Percentiles rank a stretch among this genome's conserved stretches.
These are phyloP conservation scores for Podarcis raffonei DNA, from an alignment of 2,113 vertebrate genomes.

Conservation along the genomic window DNA sequence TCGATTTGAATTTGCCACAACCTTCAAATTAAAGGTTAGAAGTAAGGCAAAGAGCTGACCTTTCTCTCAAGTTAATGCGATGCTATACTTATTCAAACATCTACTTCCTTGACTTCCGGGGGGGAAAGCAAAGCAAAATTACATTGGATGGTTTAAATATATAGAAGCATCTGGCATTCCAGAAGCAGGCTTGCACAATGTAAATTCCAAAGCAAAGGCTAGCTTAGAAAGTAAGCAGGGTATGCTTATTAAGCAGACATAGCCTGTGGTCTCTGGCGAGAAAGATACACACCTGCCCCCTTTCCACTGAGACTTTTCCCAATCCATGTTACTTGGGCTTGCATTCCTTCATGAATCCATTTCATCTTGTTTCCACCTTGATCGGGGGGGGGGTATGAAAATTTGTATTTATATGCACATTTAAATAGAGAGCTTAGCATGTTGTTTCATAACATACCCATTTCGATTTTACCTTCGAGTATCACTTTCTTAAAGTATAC, in stretches of 20 bases:
- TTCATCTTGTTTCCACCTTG: too few species aligned
- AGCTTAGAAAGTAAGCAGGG: neutral
- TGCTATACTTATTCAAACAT: conserved; percentile 11
- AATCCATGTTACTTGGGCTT: too few species aligned
- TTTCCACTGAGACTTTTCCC: neutral
- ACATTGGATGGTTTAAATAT: neutral
- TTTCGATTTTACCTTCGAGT: too few species aligned
- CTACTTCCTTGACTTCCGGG: neutral
- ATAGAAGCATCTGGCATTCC: neutral
- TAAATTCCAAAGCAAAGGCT: neutral
- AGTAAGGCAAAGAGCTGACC: neutral
- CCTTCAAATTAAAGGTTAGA: conserved; percentile 16
- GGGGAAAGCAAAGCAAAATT: neutral
- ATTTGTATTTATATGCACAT: too few species aligned
- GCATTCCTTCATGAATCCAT: too few species aligned
- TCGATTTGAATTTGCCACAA: neutral
- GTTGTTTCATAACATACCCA: too few species aligned
- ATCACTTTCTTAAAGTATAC: too few species aligned
- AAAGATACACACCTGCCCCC: neutral
- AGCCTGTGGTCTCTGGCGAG: neutral
- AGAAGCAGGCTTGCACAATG: neutral
- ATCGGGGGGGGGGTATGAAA: too few species aligned
- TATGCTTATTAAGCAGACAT: neutral
- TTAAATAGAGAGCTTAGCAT: too few species aligned
- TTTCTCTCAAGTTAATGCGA: neutral